These are phyloP conservation scores for Drosophila greeni DNA, from an alignment of 2,888 invertebrate species.

Conservation along the genomic window DNA sequence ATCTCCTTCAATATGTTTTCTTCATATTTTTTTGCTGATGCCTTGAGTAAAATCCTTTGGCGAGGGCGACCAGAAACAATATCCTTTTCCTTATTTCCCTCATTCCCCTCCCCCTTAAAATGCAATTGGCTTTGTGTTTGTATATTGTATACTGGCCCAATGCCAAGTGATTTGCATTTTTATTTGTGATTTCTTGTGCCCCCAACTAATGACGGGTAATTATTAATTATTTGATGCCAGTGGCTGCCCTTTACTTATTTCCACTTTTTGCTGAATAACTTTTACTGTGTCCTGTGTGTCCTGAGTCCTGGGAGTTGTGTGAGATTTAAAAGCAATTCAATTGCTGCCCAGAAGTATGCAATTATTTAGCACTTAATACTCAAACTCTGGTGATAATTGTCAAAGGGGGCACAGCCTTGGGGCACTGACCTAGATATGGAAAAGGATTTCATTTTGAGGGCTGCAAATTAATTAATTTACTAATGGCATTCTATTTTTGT, in stretches of 20 bases:
- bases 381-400: neutral
- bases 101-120: neutral
- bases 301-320: neutral
- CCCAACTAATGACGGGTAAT: slow-evolving; percentile 38
- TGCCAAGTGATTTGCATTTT: slow-evolving; percentile 48
- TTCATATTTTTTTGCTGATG: neutral
- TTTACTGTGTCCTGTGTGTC: neutral
- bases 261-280: slow-evolving; percentile 15
- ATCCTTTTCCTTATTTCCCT: neutral
- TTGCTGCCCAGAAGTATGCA: slow-evolving; percentile 2
- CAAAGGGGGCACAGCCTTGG: neutral
- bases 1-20: neutral
- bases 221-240: slow-evolving; percentile 38
- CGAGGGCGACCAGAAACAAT: slow-evolving; percentile 28
- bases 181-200: slow-evolving; percentile 34
- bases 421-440: neutral
- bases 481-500: neutral
- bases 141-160: slow-evolving; percentile 10
- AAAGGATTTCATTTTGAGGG: neutral
- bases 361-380: slow-evolving; percentile 8
- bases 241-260: neutral
- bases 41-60: slow-evolving; percentile 25
- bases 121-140: slow-evolving; percentile 10
- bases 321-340: slow-evolving; percentile 5
- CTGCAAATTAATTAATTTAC: neutral